Evolutionary conservation across 2,797 vertebrate genomes (phyloP).

Genomic region (Pseudochirops cupreus): DNA sequence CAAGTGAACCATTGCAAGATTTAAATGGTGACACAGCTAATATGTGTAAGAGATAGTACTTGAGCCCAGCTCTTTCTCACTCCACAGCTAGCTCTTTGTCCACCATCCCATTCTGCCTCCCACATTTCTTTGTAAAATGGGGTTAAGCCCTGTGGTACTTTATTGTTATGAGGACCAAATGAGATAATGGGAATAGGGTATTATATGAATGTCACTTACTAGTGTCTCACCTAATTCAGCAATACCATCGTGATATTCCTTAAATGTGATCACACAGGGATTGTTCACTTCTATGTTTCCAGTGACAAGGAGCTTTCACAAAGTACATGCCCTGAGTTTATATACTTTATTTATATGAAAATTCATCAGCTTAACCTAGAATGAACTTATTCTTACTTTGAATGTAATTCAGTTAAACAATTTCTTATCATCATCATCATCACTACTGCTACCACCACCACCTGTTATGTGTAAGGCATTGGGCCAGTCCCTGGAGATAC

Average conservation of each 20-base stretch:
- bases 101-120: background rate
- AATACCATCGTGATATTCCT: background rate
- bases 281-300: background rate
- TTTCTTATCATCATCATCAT: background rate
- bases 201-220: background rate
- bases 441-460: background rate
- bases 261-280: background rate
- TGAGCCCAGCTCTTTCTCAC: background rate
- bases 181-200: background rate
- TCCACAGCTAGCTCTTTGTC: background rate
- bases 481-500: background rate
- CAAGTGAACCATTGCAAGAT: background rate
- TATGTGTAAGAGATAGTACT: background rate
- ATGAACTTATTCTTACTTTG: background rate
- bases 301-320: background rate
- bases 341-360: background rate
- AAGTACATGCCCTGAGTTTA: background rate
- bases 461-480: background rate
- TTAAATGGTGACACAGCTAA: background rate
- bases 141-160: background rate
- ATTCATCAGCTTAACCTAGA: background rate
- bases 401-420: background rate
- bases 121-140: background rate
- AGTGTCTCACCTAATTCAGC: background rate
- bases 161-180: background rate